Percentiles rank a stretch among this genome's conserved stretches.
These are phyloP conservation scores for Urophycis tenuis DNA, from an alignment of 2,797 vertebrate species.

Conservation along the genomic window DNA sequence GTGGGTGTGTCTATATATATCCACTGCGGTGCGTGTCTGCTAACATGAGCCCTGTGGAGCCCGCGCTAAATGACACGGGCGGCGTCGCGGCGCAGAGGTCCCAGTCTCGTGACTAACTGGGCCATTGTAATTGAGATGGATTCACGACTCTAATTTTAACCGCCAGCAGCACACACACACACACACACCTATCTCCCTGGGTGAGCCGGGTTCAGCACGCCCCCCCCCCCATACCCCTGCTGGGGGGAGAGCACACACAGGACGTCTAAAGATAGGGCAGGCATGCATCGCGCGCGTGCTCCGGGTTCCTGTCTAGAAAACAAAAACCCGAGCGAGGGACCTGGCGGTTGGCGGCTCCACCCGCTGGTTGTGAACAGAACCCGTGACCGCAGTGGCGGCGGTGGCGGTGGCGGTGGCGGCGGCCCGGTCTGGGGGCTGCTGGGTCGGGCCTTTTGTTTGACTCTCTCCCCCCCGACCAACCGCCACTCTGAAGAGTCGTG, in stretches of 20 bases:
- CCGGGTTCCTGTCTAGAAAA: background rate
- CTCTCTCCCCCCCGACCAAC: too few relatives aligned
- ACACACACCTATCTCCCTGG: constrained; percentile 23
- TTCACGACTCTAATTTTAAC: constrained; percentile 28
- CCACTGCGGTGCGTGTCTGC: constrained; percentile 4
- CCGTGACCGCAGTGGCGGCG: too few relatives aligned
- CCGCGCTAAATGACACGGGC: constrained; percentile 31
- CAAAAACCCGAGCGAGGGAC: background rate
- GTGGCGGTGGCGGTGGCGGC: too few relatives aligned
- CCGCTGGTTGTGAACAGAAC: background rate
- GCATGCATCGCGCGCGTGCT: background rate
- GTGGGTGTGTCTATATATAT: constrained; percentile 1
- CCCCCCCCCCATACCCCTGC: background rate
- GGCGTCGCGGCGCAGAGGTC: constrained; percentile 1
- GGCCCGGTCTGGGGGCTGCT: background rate
- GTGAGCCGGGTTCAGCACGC: constrained; percentile 20
- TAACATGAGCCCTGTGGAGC: constrained; percentile 10
- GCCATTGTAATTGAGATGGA: constrained; percentile 10
- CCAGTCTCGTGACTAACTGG: constrained; percentile 33
- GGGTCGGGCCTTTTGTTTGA: background rate
- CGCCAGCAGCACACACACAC: background rate
- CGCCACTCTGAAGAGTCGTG: too few relatives aligned
- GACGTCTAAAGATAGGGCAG: constrained; percentile 35
- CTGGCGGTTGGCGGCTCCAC: background rate
- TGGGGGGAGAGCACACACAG: constrained; percentile 15